These are phyloP conservation scores for Plebejus argus DNA, from an alignment of 2,888 invertebrate genomes.

Conservation along the genomic window DNA sequence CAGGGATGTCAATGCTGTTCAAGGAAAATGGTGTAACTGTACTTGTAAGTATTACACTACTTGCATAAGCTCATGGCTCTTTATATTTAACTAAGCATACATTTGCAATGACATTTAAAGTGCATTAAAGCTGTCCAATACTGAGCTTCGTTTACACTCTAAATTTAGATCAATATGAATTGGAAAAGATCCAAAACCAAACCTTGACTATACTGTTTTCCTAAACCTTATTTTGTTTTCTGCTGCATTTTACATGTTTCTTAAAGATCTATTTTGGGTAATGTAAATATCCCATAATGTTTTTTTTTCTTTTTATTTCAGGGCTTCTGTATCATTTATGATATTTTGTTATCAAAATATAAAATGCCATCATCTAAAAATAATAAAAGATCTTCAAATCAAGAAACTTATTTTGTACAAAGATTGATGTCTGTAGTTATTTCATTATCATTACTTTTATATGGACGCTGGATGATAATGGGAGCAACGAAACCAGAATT, in stretches of 20 bases:
- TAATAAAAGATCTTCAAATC: background rate
- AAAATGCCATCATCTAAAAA: constrained; percentile 32
- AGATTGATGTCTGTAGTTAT: constrained; percentile 76
- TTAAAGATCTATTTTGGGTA: no score
- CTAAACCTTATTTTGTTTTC: no score
- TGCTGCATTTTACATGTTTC: no score
- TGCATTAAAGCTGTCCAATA: background rate
- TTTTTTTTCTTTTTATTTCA: constrained; percentile 53
- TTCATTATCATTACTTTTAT: constrained; percentile 78
- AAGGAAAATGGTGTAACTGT: constrained; percentile 97
- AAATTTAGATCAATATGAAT: no score
- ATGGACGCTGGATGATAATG: constrained; percentile 88
- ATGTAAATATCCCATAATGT: no score
- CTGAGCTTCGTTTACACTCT: no score
- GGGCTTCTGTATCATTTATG: constrained; percentile 86
- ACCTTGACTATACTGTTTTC: no score
- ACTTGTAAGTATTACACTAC: constrained; percentile 82
- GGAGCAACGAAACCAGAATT: constrained; percentile 90
- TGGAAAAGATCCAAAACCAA: no score
- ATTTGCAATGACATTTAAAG: background rate
- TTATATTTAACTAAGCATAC: background rate
- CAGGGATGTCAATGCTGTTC: constrained; percentile 88
- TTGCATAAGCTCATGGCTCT: background rate
- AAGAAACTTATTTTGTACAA: constrained; percentile 33
- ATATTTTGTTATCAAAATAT: constrained; percentile 65